phyloP scores from a whole-genome alignment of 2,888 invertebrate species.

The Pseudoips prasinana region DNA sequence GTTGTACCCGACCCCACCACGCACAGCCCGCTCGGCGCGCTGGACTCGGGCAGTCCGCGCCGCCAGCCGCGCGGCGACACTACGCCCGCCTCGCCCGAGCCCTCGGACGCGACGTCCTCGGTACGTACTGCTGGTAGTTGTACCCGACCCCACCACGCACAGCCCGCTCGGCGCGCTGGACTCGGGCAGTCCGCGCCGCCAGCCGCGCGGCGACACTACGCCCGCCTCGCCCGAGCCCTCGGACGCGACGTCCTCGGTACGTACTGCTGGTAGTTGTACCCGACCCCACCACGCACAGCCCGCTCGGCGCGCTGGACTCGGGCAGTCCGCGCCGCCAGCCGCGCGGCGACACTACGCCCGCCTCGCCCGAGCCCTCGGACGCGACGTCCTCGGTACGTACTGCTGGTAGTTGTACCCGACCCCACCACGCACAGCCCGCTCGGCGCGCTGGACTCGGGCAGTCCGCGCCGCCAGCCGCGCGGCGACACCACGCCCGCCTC shows the following conservation, averaged over 20 bases:
- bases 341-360: slow-evolving; percentile 72
- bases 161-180: slow-evolving; percentile 86
- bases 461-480: slow-evolving; percentile 49
- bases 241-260: slow-evolving; percentile 68
- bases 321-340: slow-evolving; percentile 41
- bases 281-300: slow-evolving; percentile 93
- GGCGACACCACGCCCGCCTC: slow-evolving; percentile 70
- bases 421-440: slow-evolving; percentile 93
- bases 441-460: slow-evolving; percentile 74
- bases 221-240: slow-evolving; percentile 71
- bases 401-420: slow-evolving; percentile 85
- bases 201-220: slow-evolving; percentile 67
- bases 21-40: slow-evolving; percentile 88
- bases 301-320: slow-evolving; percentile 82
- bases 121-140: slow-evolving; percentile 49
- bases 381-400: slow-evolving; percentile 64
- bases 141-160: slow-evolving; percentile 93
- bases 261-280: slow-evolving; percentile 76
- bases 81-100: slow-evolving; percentile 74
- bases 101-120: slow-evolving; percentile 64
- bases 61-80: slow-evolving; percentile 58
- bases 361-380: slow-evolving; percentile 69
- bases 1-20: slow-evolving; percentile 95
- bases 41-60: slow-evolving; percentile 47
- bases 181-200: slow-evolving; percentile 37